Percentiles rank a stretch among this genome's conserved stretches.
Evolutionary conservation across 2,113 vertebrate species (phyloP).

Genomic region (Phoxinus phoxinus): DNA sequence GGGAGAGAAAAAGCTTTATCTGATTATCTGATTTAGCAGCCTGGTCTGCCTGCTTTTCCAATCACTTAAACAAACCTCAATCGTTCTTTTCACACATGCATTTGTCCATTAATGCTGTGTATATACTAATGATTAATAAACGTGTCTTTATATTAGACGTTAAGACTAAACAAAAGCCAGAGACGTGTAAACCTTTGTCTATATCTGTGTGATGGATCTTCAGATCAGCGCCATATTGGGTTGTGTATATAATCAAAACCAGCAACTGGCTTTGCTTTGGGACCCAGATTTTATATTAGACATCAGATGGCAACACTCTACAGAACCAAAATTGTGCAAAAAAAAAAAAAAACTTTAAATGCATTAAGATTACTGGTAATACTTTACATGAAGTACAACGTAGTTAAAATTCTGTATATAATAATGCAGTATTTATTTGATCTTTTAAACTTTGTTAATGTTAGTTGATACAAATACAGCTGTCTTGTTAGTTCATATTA

Average conservation of each 20-base stretch:
- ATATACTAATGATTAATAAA: slow-evolving; percentile 48
- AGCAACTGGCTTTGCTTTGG: slow-evolving; percentile 11
- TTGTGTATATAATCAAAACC: slow-evolving; percentile 16
- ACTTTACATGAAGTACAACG: not conserved
- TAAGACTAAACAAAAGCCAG: slow-evolving; percentile 68
- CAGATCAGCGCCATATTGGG: slow-evolving; percentile 17
- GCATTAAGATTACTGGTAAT: not conserved
- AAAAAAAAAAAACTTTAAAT: not conserved
- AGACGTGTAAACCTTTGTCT: slow-evolving; percentile 58
- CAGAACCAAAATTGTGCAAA: not conserved
- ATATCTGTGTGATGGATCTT: slow-evolving; percentile 61
- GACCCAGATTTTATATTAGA: not conserved
- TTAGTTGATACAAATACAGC: not conserved
- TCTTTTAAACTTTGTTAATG: not conserved
- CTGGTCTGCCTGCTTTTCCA: slow-evolving; percentile 46
- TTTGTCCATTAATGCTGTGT: slow-evolving; percentile 47
- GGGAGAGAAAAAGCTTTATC: slow-evolving; percentile 58
- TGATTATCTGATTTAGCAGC: slow-evolving; percentile 43
- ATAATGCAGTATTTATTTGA: not conserved
- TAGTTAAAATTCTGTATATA: not conserved
- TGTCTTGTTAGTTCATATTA: not conserved
- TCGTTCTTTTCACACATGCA: slow-evolving; percentile 28
- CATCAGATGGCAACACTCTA: too few relatives aligned
- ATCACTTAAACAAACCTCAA: slow-evolving; percentile 42
- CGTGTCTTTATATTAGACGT: slow-evolving; percentile 50